Conservation (phyloP, 2,797 vertebrate genomes). For the Mus spretus region DNA sequence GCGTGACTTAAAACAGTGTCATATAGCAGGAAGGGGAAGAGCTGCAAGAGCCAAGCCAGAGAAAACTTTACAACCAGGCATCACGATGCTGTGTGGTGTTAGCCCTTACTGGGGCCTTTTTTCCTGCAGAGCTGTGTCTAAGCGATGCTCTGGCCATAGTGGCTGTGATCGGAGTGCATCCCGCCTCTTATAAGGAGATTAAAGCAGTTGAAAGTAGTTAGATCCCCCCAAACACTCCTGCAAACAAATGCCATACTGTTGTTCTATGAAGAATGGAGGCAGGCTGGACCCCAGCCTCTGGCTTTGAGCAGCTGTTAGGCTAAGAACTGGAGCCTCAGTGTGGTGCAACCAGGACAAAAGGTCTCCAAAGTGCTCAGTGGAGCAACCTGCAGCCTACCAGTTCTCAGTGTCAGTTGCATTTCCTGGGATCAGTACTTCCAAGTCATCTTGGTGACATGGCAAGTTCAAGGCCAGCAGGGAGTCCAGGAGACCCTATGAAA, state of each 20-base stretch:
- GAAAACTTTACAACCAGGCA: neutral
- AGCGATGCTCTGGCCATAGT: neutral
- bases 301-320: neutral
- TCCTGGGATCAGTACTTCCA: neutral
- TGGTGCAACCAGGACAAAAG: neutral
- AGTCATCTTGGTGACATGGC: neutral
- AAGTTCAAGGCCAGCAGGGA: neutral
- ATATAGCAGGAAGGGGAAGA: neutral
- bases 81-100: neutral
- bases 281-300: neutral
- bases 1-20: neutral
- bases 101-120: neutral
- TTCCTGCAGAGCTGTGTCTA: neutral
- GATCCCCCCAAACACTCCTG: neutral
- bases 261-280: neutral
- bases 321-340: neutral
- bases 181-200: neutral
- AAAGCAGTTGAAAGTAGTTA: conserved; percentile 14
- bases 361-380: neutral
- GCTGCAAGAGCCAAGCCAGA: neutral
- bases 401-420: conserved; percentile 5
- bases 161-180: neutral
- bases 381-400: neutral
- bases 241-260: neutral
- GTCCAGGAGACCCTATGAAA: neutral